Evolutionary conservation across 2,888 invertebrate genomes (phyloP).

Genomic region (Opisthograptis luteolata): DNA sequence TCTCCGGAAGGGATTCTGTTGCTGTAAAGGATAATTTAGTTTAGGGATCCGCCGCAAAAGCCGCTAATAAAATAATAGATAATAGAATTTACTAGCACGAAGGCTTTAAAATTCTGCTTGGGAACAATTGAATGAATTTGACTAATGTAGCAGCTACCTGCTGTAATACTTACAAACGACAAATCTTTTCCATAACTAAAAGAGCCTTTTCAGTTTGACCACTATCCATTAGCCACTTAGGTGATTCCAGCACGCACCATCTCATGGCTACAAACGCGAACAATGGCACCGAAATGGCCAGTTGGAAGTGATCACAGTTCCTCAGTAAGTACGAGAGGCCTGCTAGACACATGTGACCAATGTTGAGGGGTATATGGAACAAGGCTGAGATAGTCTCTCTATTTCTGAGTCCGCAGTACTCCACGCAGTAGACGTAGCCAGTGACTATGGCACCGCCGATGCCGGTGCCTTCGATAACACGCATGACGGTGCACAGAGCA

Average conservation of each 20-base stretch:
- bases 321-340: slow-evolving; percentile 64
- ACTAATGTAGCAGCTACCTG: too few species aligned
- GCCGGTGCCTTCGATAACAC: slow-evolving; percentile 64
- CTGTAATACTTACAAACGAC: slow-evolving; percentile 58
- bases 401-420: slow-evolving; percentile 58
- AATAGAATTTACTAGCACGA: too few species aligned
- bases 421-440: slow-evolving; percentile 61
- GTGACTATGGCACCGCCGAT: slow-evolving; percentile 66
- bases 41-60: too few species aligned
- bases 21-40: slow-evolving; percentile 48
- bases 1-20: slow-evolving; percentile 46
- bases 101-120: too few species aligned
- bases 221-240: slow-evolving; percentile 71
- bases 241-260: slow-evolving; percentile 62
- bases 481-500: slow-evolving; percentile 52
- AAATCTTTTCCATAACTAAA: slow-evolving; percentile 57
- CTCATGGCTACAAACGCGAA: slow-evolving; percentile 48
- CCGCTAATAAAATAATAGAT: too few species aligned
- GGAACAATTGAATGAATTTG: too few species aligned
- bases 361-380: slow-evolving; percentile 63
- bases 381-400: slow-evolving; percentile 63
- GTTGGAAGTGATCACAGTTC: slow-evolving; percentile 59
- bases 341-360: slow-evolving; percentile 60
- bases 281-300: slow-evolving; percentile 63
- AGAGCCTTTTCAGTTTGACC: slow-evolving; percentile 51